Evolutionary conservation across 2,113 vertebrate genomes (phyloP), one percentile per base, ranked within the genome.

Genomic region (Sitta europaea): DNA sequence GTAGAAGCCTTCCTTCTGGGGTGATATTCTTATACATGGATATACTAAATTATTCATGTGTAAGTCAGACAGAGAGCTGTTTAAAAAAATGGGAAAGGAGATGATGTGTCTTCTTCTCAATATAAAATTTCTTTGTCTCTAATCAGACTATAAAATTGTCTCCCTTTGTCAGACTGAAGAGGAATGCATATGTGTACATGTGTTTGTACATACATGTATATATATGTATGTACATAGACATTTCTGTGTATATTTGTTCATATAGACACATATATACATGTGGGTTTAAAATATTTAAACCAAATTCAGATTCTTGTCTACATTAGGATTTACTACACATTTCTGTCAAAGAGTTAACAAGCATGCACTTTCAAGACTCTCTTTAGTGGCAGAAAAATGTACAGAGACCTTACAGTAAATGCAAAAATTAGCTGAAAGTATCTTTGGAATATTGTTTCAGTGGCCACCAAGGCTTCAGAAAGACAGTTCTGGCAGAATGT

Each of bases 161-260:
- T 74, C 5, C 6, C 9, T 71, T 45, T 27, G 70, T 65, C 23
- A 82, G 29, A 14, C 62, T 87, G 23, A 35, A 85, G 40, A 53
- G 23, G 40, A 79, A 61, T 16, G 8, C 29, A 16, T 62, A 11
- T 43, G 8, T 42, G 20, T 71, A 12, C 42, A 22, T 57, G 5
- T 54, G 8, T 62, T 29, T 50, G 7, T 57, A 35, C 5, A 42
- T 35, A 38, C 8, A n/a, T 24, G 5, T 14, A 29, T 61, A 12
- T 2, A 2, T 16, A 10, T 31, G 3, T 29, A 19, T 67, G 6
- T 48, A 17, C 16, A n/a, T n/a, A n/a, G n/a, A 61, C 0, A 23
- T 62, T 16, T 22, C 25, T 67, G 8, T 58, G 7, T 27, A 6
- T 62, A 42, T 65, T 55, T 83, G 11, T 85, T 80, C 25, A 36